A percentile compares a stretch with the other conserved stretches of the same genome.
Evolutionary conservation across 2,797 vertebrate species (phyloP).

Genomic region (Eutrigla gurnardus): DNA sequence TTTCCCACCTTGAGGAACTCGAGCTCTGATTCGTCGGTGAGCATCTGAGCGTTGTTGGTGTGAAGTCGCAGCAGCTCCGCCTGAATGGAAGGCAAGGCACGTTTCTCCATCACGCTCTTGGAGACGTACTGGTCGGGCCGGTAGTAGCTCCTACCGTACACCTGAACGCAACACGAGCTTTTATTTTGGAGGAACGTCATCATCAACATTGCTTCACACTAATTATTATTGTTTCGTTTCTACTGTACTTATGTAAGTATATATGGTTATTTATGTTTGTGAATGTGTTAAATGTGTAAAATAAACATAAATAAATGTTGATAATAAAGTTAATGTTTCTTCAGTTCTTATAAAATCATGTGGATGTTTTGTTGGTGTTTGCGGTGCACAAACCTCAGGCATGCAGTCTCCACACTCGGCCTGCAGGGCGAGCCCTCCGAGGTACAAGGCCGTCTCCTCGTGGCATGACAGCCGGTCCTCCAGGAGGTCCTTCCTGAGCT

Average conservation of each 20-base stretch:
- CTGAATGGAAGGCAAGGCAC: constrained; percentile 84
- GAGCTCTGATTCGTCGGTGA: constrained; percentile 86
- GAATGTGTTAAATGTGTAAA: too few relatives aligned
- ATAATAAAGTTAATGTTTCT: too few relatives aligned
- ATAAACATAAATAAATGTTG: too few relatives aligned
- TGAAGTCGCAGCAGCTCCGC: constrained; percentile 87
- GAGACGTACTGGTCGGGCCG: constrained; percentile 90
- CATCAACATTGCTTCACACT: background rate
- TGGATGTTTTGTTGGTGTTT: background rate
- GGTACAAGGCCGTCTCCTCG: constrained; percentile 87
- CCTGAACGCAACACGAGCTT: constrained; percentile 65
- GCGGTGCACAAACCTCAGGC: constrained; percentile 83
- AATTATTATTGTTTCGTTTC: background rate
- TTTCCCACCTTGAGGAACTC: constrained; percentile 89
- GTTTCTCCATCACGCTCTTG: constrained; percentile 87
- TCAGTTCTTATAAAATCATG: background rate
- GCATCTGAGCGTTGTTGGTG: constrained; percentile 82
- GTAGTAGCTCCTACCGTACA: constrained; percentile 87
- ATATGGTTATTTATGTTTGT: too few relatives aligned
- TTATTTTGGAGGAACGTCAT: background rate
- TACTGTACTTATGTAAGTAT: too few relatives aligned
- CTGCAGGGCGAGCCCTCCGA: constrained; percentile 91
- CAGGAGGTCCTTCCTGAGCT: constrained; percentile 92
- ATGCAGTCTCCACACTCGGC: constrained; percentile 89
- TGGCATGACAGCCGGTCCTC: constrained; percentile 88